Conservation (phyloP, 2,113 vertebrate genomes). For the Pseudopodoces humilis region DNA sequence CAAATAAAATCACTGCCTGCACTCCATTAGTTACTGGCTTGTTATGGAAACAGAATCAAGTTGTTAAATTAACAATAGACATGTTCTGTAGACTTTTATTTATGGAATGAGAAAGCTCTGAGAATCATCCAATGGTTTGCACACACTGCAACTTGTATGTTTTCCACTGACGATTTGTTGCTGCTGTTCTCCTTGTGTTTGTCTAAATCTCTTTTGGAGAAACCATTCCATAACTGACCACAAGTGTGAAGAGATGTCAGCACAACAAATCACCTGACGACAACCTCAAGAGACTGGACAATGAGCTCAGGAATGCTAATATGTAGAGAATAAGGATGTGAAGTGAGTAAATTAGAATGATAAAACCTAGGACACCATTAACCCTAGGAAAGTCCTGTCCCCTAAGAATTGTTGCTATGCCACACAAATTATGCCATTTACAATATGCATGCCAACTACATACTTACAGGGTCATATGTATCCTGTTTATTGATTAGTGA, state of each 20-base stretch:
- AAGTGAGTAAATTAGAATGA: slow-evolving; percentile 10
- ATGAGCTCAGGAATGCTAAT: slow-evolving; percentile 22
- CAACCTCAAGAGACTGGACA: background rate
- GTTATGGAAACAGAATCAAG: background rate
- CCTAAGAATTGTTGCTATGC: background rate
- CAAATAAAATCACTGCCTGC: background rate
- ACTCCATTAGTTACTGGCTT: background rate
- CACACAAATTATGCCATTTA: background rate
- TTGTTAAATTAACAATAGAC: background rate
- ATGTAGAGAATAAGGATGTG: background rate
- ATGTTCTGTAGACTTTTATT: background rate
- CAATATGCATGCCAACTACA: background rate
- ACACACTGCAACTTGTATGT: background rate
- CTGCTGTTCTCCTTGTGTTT: background rate
- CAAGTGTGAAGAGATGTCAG: background rate
- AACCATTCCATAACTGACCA: background rate
- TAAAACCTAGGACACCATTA: slow-evolving; percentile 20
- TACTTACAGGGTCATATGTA: background rate
- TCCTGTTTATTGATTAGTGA: slow-evolving; percentile 11
- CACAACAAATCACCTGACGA: slow-evolving; percentile 1
- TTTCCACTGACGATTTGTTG: background rate
- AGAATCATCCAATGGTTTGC: background rate
- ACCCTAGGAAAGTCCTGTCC: background rate
- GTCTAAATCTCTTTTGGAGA: slow-evolving; percentile 8
- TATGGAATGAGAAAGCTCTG: background rate